Evolutionary conservation across 2,113 vertebrate species (phyloP).

Genomic region (Pardalotus punctatus): DNA sequence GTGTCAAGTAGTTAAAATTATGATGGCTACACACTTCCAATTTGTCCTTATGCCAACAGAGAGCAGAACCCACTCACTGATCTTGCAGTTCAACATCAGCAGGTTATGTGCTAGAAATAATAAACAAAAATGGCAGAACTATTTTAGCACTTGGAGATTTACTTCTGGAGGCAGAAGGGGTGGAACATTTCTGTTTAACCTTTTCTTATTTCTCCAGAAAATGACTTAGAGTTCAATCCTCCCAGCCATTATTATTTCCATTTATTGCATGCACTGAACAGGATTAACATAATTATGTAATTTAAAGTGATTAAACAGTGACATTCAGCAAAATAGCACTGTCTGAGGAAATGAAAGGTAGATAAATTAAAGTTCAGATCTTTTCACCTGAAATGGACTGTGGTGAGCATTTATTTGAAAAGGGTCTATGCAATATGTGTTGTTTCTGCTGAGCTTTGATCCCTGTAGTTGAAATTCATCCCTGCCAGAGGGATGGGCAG

Average conservation of each 20-base stretch:
- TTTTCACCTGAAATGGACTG: slow-evolving; percentile 13
- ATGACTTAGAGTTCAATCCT: neutral
- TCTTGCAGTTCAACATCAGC: neutral
- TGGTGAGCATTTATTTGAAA: neutral
- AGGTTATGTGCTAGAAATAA: neutral
- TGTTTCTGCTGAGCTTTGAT: slow-evolving; percentile 3
- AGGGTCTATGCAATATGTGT: neutral
- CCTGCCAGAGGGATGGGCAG: neutral
- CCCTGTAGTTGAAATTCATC: neutral
- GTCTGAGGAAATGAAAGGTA: slow-evolving; percentile 2
- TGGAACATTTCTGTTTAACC: neutral
- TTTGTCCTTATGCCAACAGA: neutral
- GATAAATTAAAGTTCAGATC: neutral
- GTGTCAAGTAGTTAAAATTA: neutral
- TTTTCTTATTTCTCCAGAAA: neutral
- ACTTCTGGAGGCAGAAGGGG: neutral
- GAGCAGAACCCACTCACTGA: neutral
- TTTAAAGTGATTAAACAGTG: neutral
- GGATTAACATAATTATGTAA: neutral
- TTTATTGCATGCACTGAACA: neutral
- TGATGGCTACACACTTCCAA: neutral
- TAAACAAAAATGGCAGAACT: neutral
- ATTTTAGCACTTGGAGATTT: neutral
- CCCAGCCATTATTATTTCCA: neutral
- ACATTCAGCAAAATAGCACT: slow-evolving; percentile 15